A percentile compares a stretch with the other conserved stretches of the same genome.
Evolutionary conservation across 2,888 invertebrate species (phyloP).

Genomic region (Cabera pusaria): DNA sequence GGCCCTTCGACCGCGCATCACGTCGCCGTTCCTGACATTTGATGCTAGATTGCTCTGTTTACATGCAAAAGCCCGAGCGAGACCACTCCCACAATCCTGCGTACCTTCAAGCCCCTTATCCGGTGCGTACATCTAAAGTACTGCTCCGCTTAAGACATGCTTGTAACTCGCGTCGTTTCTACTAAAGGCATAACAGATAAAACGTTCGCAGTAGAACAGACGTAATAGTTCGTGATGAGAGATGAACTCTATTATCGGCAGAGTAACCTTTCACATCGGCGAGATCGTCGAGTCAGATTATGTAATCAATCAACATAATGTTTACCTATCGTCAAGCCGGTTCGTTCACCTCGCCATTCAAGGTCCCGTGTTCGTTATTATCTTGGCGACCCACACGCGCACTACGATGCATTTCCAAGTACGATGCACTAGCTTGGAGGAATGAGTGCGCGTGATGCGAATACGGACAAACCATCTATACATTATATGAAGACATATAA

Average conservation of each 20-base stretch:
- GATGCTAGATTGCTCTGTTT: constrained; percentile 74
- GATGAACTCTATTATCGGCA: constrained; percentile 43
- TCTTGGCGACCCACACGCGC: constrained; percentile 68
- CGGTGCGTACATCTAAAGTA: constrained; percentile 60
- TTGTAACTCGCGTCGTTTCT: constrained; percentile 48
- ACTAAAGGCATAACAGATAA: constrained; percentile 48
- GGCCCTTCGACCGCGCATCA: constrained; percentile 55
- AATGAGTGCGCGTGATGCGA: constrained; percentile 75
- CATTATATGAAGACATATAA: constrained; percentile 62
- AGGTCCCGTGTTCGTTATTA: constrained; percentile 62
- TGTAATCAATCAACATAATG: constrained; percentile 62
- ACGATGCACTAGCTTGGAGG: constrained; percentile 74
- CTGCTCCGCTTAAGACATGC: constrained; percentile 51
- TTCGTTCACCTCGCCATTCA: constrained; percentile 70
- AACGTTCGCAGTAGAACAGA: constrained; percentile 29
- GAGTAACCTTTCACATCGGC: constrained; percentile 46
- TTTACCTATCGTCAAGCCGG: constrained; percentile 52
- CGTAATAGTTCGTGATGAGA: constrained; percentile 42
- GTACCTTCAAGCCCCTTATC: constrained; percentile 58
- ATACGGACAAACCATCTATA: constrained; percentile 60
- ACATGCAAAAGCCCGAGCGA: constrained; percentile 53
- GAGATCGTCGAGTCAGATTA: constrained; percentile 48
- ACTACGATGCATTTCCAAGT: constrained; percentile 68
- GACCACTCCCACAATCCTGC: constrained; percentile 49
- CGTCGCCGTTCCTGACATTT: constrained; percentile 67